Evolutionary conservation across 2,113 vertebrate genomes (phyloP).

Genomic region (Balaenoptera acutorostrata): DNA sequence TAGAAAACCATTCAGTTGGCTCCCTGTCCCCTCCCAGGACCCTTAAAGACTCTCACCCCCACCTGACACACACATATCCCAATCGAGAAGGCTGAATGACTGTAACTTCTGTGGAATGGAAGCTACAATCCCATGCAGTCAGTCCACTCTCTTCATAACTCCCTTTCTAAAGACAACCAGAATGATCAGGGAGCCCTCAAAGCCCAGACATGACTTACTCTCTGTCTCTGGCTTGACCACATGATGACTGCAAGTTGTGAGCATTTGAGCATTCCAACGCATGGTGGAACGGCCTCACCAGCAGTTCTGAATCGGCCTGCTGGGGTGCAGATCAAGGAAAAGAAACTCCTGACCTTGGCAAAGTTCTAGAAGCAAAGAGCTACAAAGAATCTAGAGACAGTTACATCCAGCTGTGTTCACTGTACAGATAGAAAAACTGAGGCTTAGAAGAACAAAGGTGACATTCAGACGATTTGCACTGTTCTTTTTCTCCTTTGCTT

Average conservation of each 20-base stretch:
- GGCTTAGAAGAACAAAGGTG: background rate
- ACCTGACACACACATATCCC: background rate
- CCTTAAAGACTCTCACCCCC: no score
- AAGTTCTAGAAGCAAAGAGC: background rate
- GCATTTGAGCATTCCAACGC: background rate
- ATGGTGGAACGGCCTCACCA: background rate
- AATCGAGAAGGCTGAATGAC: background rate
- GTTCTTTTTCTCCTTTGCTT: background rate
- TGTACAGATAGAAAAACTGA: background rate
- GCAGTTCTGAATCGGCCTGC: background rate
- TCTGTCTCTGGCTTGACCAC: background rate
- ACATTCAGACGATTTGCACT: background rate
- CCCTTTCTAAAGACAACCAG: background rate
- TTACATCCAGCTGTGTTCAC: background rate
- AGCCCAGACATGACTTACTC: background rate
- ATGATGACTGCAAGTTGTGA: background rate
- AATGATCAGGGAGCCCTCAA: background rate
- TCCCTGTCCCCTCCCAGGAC: background rate
- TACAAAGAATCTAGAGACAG: background rate
- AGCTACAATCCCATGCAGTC: background rate
- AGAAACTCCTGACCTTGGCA: background rate
- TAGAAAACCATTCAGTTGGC: background rate
- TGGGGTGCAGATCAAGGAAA: background rate
- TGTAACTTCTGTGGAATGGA: background rate
- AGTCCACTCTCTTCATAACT: background rate